A percentile compares a stretch with the other conserved stretches of the same genome.
Conservation (phyloP, 2,797 vertebrate genomes). For the Cyprinodon diabolis region DNA sequence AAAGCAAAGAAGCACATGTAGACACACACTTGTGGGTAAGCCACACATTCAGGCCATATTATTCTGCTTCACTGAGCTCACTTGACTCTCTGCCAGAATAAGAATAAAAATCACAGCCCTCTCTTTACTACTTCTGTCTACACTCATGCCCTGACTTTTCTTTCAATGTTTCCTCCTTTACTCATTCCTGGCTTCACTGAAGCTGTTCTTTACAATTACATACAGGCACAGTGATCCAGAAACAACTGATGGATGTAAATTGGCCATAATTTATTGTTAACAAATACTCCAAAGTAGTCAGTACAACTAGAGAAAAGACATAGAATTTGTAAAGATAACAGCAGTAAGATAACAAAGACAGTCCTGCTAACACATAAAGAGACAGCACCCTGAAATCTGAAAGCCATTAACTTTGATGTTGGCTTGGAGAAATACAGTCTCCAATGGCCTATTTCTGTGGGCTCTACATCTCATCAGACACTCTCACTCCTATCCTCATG, state of each 20-base stretch:
- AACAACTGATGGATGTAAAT: slow-evolving; percentile 15
- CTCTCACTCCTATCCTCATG: slow-evolving; percentile 65
- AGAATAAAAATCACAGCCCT: slow-evolving; percentile 51
- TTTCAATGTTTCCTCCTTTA: slow-evolving; percentile 14
- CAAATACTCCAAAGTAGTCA: slow-evolving; percentile 36
- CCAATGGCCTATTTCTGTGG: slow-evolving; percentile 79
- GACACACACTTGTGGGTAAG: slow-evolving; percentile 21
- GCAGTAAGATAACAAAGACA: slow-evolving; percentile 63
- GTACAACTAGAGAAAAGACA: slow-evolving; percentile 21
- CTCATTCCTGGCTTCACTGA: slow-evolving; percentile 13
- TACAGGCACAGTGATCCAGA: slow-evolving; percentile 12
- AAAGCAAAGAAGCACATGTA: slow-evolving; percentile 30
- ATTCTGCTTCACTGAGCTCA: slow-evolving; percentile 71
- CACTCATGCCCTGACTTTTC: slow-evolving; percentile 28
- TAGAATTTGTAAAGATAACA: slow-evolving; percentile 55
- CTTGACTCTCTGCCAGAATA: slow-evolving; percentile 73
- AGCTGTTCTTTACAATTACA: slow-evolving; percentile 18
- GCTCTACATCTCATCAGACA: slow-evolving; percentile 73
- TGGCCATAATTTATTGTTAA: slow-evolving; percentile 32
- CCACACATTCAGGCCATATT: slow-evolving; percentile 61
- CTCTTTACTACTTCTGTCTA: slow-evolving; percentile 22
- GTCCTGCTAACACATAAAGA: slow-evolving; percentile 58
- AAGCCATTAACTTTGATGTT: slow-evolving; percentile 69
- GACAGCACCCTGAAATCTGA: slow-evolving; percentile 67
- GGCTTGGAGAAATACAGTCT: slow-evolving; percentile 64